Evolutionary conservation across 2,113 vertebrate species (phyloP).

Genomic region (Synodontis membranacea): DNA sequence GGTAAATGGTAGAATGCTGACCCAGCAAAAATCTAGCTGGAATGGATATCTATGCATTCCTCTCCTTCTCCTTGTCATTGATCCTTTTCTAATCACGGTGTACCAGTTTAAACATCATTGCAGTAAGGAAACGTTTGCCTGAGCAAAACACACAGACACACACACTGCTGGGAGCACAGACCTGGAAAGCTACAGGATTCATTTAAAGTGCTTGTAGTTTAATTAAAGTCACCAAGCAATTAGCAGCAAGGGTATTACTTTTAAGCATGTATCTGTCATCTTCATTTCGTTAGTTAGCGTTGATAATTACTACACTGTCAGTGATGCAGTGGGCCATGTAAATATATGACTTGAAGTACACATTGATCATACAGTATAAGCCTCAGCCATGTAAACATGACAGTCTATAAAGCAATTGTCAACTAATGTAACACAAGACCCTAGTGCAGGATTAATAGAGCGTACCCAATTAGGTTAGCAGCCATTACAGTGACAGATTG

Average conservation of each 20-base stretch:
- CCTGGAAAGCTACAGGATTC: constrained; percentile 57
- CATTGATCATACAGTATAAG: constrained; percentile 29
- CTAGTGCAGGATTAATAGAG: constrained; percentile 34
- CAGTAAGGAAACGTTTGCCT: constrained; percentile 65
- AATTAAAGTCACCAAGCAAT: constrained; percentile 75
- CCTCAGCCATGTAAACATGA: constrained; percentile 42
- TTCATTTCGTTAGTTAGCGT: constrained; percentile 63
- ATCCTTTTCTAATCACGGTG: constrained; percentile 58
- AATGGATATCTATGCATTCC: constrained; percentile 40
- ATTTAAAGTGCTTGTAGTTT: constrained; percentile 69
- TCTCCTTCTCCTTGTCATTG: constrained; percentile 44
- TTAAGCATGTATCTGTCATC: constrained; percentile 68
- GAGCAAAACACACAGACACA: constrained; percentile 58
- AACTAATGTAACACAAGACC: constrained; percentile 21
- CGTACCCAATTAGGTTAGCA: constrained; percentile 41
- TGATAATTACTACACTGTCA: constrained; percentile 64
- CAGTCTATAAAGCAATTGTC: constrained; percentile 14
- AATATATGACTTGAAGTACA: constrained; percentile 32
- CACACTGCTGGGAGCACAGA: constrained; percentile 53
- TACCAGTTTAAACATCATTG: constrained; percentile 54
- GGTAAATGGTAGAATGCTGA: constrained; percentile 29
- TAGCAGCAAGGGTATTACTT: constrained; percentile 63
- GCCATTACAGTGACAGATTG: constrained; percentile 42
- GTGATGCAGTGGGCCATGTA: constrained; percentile 63
- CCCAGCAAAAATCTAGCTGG: constrained; percentile 8